Evolutionary conservation across 2,797 vertebrate genomes (phyloP).

Genomic region (Hirundo rustica): DNA sequence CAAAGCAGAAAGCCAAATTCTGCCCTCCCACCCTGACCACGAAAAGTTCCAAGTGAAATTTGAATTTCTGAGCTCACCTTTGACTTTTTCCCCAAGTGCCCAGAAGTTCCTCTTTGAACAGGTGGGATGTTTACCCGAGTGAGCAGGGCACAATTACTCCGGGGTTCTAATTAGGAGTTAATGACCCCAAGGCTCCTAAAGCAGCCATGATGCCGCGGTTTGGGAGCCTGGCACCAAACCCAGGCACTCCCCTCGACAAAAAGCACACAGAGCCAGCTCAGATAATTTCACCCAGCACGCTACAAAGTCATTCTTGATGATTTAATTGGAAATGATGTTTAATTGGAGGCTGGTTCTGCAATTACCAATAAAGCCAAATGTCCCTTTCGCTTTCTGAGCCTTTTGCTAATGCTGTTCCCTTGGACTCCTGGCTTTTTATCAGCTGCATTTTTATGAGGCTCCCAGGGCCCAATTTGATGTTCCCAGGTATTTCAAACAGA

Average conservation of each 20-base stretch:
- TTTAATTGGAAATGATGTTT: slow-evolving; percentile 23
- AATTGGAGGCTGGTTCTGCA: neutral
- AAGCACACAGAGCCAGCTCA: neutral
- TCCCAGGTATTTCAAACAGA: slow-evolving; percentile 39
- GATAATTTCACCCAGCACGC: neutral
- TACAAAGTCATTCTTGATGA: neutral
- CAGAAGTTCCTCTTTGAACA: neutral
- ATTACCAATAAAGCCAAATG: slow-evolving; percentile 4
- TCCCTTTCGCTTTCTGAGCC: neutral
- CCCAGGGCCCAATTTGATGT: slow-evolving; percentile 9
- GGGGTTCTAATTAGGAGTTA: neutral
- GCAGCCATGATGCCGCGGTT: neutral
- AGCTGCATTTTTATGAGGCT: slow-evolving; percentile 1
- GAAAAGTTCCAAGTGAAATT: neutral
- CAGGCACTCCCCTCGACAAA: neutral
- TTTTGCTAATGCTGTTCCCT: neutral
- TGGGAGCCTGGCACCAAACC: neutral
- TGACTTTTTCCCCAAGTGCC: neutral
- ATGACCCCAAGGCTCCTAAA: neutral
- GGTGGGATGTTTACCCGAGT: neutral
- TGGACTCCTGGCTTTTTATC: slow-evolving; percentile 5
- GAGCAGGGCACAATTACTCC: neutral
- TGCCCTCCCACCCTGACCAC: fast-evolving
- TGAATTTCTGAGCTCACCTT: neutral
- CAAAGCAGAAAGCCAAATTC: neutral